Evolutionary conservation across 2,113 vertebrate genomes (phyloP).

Genomic region (Anolis carolinensis): DNA sequence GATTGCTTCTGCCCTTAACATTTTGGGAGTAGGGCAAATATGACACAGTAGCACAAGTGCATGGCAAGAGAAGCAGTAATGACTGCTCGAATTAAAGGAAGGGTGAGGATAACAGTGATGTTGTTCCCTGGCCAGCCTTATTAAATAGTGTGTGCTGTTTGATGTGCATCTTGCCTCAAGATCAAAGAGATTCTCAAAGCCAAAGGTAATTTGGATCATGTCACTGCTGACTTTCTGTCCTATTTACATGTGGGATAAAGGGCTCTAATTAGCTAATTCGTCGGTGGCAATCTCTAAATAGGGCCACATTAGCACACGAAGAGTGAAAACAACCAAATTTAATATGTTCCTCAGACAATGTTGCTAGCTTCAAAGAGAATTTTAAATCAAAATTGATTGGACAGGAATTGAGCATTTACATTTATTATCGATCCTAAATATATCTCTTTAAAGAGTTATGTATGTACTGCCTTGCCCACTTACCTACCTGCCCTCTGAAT

Average conservation of each 20-base stretch:
- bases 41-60: background rate
- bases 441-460: background rate
- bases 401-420: background rate
- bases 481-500: background rate
- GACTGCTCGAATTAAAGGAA: background rate
- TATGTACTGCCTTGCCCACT: background rate
- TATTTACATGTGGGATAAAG: constrained; percentile 25
- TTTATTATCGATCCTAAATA: background rate
- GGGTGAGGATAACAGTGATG: background rate
- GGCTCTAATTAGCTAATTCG: constrained; percentile 30
- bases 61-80: background rate
- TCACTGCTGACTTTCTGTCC: background rate
- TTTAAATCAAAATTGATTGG: background rate
- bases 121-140: constrained; percentile 20
- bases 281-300: constrained; percentile 7
- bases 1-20: background rate
- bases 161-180: constrained; percentile 25
- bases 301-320: background rate
- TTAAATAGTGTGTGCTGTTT: constrained; percentile 8
- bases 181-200: constrained; percentile 26
- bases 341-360: constrained; percentile 23
- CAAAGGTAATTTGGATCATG: constrained; percentile 21
- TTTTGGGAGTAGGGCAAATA: background rate
- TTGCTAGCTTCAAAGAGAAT: constrained; percentile 35
- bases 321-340: constrained; percentile 10